Percentiles rank a stretch among this genome's conserved stretches.
These are phyloP conservation scores for Hippocampus abdominalis DNA, from an alignment of 2,113 vertebrate genomes.

Conservation along the genomic window DNA sequence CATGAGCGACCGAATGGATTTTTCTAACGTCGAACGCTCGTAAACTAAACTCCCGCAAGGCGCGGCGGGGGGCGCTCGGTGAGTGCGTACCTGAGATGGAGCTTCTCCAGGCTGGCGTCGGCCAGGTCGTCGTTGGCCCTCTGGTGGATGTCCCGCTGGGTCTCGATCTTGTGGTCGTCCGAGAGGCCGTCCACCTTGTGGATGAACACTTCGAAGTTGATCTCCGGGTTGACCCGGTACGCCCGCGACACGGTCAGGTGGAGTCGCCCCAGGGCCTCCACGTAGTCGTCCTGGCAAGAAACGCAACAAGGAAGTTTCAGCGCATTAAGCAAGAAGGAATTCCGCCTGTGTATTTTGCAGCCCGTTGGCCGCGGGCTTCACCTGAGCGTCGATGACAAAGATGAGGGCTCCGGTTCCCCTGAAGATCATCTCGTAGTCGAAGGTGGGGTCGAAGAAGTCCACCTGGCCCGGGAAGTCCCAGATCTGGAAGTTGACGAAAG, in stretches of 20 bases:
- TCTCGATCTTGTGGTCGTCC: constrained; percentile 99
- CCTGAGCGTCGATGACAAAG: constrained; percentile 99
- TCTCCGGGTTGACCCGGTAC: constrained; percentile 97
- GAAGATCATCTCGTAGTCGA: constrained; percentile 99
- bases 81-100: constrained; percentile 88
- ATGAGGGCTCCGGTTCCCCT: constrained; percentile 96
- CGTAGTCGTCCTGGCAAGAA: constrained; percentile 89
- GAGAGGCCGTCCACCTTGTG: constrained; percentile 99
- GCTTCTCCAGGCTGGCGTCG: constrained; percentile 95
- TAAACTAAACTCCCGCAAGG: no score
- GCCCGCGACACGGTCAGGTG: constrained; percentile 97
- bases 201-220: constrained; percentile 99
- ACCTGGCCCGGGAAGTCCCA: constrained; percentile 99
- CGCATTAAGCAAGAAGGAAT: no score
- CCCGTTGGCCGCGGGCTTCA: constrained; percentile 36
- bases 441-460: constrained; percentile 97
- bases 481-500: constrained; percentile 99
- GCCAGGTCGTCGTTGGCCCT: constrained; percentile 97
- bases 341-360: no score
- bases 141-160: constrained; percentile 98
- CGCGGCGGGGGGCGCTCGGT: no score
- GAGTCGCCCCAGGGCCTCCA: constrained; percentile 93
- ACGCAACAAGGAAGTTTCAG: neutral
- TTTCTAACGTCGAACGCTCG: no score
- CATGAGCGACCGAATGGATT: no score